Evolutionary conservation across 1,140 invertebrate genomes (phyloP).

Genomic region (Drosophila arawakana): DNA sequence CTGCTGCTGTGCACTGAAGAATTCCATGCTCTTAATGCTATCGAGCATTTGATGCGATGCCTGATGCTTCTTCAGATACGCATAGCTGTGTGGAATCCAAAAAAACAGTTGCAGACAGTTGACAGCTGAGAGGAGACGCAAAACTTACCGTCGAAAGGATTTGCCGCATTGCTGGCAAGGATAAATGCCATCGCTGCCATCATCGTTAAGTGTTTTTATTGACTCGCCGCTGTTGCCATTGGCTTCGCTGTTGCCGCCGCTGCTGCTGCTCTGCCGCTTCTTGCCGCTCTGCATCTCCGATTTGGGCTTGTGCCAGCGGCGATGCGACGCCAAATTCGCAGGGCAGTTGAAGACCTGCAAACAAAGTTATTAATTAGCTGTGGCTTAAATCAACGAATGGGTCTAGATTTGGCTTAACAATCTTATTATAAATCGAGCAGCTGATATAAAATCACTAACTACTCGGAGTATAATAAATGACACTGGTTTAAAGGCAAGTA

Average conservation of each 20-base stretch:
- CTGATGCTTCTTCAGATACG: conserved; percentile 91
- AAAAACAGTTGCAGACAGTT: not conserved
- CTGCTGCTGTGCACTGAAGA: conserved; percentile 61
- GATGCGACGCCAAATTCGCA: conserved; percentile 98
- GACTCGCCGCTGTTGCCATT: conserved; percentile 18
- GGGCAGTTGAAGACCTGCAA: conserved; percentile 96
- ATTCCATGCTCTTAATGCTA: conserved; percentile 71
- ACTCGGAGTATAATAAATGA: too few species aligned
- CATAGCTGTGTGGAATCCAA: conserved; percentile 85
- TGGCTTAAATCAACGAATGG: too few species aligned
- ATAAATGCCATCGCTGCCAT: conserved; percentile 85
- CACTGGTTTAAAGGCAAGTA: too few species aligned
- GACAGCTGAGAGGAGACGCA: not conserved
- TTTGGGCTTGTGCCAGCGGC: conserved; percentile 97
- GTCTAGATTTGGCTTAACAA: too few species aligned
- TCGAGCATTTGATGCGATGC: conserved; percentile 83
- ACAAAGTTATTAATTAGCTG: conserved; percentile 1
- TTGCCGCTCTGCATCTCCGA: conserved; percentile 66
- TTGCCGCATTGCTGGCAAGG: conserved; percentile 92
- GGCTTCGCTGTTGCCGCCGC: conserved; percentile 82
- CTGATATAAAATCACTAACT: too few species aligned
- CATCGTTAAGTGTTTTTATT: conserved; percentile 69
- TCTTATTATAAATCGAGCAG: too few species aligned
- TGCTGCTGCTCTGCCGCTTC: conserved; percentile 72
- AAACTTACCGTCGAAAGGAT: conserved; percentile 87